A percentile compares a stretch with the other conserved stretches of the same genome.
These are phyloP conservation scores for Piscicola geometra DNA, from an alignment of 2,888 invertebrate genomes.

Conservation along the genomic window DNA sequence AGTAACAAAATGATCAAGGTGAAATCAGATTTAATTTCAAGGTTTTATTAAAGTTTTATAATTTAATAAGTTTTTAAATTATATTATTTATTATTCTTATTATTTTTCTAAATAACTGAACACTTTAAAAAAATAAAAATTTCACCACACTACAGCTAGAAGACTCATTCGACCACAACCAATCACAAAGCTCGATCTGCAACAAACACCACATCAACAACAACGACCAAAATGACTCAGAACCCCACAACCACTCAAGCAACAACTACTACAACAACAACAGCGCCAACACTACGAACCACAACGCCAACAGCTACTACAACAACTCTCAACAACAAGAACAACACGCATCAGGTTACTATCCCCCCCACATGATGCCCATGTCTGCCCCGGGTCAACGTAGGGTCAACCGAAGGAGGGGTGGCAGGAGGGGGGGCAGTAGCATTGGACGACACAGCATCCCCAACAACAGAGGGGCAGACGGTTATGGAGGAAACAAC, in stretches of 20 bases:
- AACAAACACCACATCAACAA: neutral
- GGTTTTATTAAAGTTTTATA: neutral
- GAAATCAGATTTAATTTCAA: neutral
- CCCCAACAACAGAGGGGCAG: neutral
- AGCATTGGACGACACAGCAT: neutral
- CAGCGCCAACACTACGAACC: constrained; percentile 12
- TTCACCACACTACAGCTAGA: neutral
- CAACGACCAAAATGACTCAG: constrained; percentile 13
- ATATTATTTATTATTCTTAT: too few species aligned
- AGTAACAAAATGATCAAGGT: too few species aligned
- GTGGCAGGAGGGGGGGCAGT: constrained; percentile 27
- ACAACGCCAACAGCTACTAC: neutral
- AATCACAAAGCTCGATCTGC: neutral
- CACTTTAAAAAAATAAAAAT: too few species aligned
- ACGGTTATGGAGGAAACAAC: neutral
- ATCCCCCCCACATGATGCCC: neutral
- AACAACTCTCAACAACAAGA: constrained; percentile 4
- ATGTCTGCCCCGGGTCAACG: neutral
- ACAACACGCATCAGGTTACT: too few species aligned
- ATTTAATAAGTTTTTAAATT: neutral
- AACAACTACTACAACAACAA: constrained; percentile 1
- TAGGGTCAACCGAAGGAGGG: constrained; percentile 23
- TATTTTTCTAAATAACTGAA: neutral
- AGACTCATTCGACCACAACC: neutral
- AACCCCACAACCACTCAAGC: constrained; percentile 13